Conservation (phyloP, 2,888 invertebrate species). For the Cremastinae sp. region DNA sequence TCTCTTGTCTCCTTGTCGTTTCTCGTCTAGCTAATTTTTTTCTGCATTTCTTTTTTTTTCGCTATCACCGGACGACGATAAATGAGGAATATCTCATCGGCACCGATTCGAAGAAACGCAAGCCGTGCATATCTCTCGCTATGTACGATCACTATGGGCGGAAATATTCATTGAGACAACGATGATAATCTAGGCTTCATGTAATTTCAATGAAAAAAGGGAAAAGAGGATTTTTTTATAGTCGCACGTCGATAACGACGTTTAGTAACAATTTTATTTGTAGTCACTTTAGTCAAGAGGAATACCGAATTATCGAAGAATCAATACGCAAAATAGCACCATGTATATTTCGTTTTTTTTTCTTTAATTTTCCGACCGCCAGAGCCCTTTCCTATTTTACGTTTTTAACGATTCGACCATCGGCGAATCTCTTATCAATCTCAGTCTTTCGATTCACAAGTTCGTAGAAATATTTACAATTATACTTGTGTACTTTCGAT, state of each 20-base stretch:
- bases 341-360: constrained; percentile 61
- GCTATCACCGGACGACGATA: constrained; percentile 47
- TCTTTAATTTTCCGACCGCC: constrained; percentile 42
- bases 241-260: constrained; percentile 33
- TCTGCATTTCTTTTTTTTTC: constrained; percentile 18
- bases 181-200: constrained; percentile 37
- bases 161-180: constrained; percentile 45
- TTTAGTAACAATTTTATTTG: constrained; percentile 24
- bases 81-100: constrained; percentile 31
- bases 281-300: constrained; percentile 24
- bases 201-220: constrained; percentile 16
- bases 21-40: background rate
- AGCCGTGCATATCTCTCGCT: constrained; percentile 40
- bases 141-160: constrained; percentile 45
- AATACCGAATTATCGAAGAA: constrained; percentile 46
- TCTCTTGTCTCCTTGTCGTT: constrained; percentile 24
- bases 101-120: constrained; percentile 34
- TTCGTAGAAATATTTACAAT: constrained; percentile 48
- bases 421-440: constrained; percentile 28
- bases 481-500: constrained; percentile 55
- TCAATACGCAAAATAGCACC: constrained; percentile 74
- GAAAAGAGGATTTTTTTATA: constrained; percentile 8
- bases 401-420: constrained; percentile 12
- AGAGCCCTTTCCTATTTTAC: constrained; percentile 64
- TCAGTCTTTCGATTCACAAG: constrained; percentile 56